Conservation (phyloP, 1,140 invertebrate genomes). For the Drosophila watanabei region DNA sequence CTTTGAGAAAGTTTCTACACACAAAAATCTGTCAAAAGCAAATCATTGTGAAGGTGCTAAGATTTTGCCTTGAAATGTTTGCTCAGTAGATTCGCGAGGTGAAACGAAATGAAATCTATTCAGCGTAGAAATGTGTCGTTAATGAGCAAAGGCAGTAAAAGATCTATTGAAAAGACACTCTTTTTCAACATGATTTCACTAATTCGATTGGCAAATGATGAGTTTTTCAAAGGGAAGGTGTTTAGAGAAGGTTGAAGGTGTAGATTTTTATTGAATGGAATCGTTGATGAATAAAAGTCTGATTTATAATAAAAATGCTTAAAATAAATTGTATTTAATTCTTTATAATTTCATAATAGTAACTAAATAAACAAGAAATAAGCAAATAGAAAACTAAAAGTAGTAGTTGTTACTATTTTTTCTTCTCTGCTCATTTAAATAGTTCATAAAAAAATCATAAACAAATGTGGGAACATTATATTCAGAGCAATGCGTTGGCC, state of each 20-base stretch:
- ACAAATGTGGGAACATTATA: conserved; percentile 35
- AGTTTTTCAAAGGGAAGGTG: conserved; percentile 11
- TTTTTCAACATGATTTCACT: conserved; percentile 42
- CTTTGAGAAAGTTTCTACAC: conserved; percentile 50
- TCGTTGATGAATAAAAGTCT: not conserved
- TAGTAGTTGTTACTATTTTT: not conserved
- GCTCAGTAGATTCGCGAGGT: conserved; percentile 25
- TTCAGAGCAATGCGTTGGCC: conserved; percentile 27
- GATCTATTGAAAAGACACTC: conserved; percentile 28
- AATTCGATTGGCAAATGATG: conserved; percentile 45
- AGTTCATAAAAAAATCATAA: conserved; percentile 1
- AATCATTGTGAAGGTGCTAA: conserved; percentile 48
- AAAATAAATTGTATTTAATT: too few relatives aligned
- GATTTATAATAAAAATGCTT: not conserved
- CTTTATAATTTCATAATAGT: not conserved
- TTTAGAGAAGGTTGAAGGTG: not conserved
- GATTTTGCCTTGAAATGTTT: conserved; percentile 33
- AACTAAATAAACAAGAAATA: not conserved
- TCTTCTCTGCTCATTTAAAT: not conserved
- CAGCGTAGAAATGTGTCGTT: conserved; percentile 36
- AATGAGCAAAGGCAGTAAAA: conserved; percentile 26
- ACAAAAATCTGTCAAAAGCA: conserved; percentile 43
- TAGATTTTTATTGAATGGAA: not conserved
- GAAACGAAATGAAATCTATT: conserved; percentile 45
- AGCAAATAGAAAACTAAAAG: not conserved